Evolutionary conservation across 2,888 invertebrate genomes (phyloP).

Genomic region (Amaurobius ferox): DNA sequence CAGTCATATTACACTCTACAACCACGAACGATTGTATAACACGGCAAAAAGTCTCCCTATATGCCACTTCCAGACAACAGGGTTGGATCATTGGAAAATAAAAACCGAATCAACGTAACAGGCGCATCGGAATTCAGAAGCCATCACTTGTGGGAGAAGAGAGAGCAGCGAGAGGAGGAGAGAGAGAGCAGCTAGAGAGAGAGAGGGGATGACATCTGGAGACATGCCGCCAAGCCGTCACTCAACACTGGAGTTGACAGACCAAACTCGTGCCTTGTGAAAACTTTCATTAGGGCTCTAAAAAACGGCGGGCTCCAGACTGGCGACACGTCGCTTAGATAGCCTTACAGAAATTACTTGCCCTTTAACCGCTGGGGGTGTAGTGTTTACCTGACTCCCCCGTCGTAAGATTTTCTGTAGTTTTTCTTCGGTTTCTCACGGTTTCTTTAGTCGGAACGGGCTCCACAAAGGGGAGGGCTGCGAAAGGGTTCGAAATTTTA

Average conservation of each 20-base stretch:
- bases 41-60: neutral
- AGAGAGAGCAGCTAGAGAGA: neutral
- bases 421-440: slow-evolving; percentile 33
- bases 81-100: neutral
- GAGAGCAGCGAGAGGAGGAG: neutral
- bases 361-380: slow-evolving; percentile 60
- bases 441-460: neutral
- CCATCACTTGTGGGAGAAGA: neutral
- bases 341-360: slow-evolving; percentile 69
- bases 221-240: slow-evolving; percentile 47
- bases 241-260: slow-evolving; percentile 32
- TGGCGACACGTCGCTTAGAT: slow-evolving; percentile 69
- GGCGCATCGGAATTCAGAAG: slow-evolving; percentile 5
- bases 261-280: slow-evolving; percentile 48
- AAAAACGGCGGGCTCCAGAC: slow-evolving; percentile 65
- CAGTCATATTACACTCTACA: neutral
- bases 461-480: neutral
- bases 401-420: slow-evolving; percentile 3
- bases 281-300: slow-evolving; percentile 61
- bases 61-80: neutral
- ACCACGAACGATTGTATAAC: slow-evolving; percentile 9
- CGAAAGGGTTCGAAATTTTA: neutral
- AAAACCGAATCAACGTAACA: slow-evolving; percentile 10
- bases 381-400: slow-evolving; percentile 69
- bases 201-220: slow-evolving; percentile 58